A percentile compares a stretch with the other conserved stretches of the same genome.
Conservation (phyloP, 1,140 invertebrate species). For the Diachasmimorpha longicaudata region DNA sequence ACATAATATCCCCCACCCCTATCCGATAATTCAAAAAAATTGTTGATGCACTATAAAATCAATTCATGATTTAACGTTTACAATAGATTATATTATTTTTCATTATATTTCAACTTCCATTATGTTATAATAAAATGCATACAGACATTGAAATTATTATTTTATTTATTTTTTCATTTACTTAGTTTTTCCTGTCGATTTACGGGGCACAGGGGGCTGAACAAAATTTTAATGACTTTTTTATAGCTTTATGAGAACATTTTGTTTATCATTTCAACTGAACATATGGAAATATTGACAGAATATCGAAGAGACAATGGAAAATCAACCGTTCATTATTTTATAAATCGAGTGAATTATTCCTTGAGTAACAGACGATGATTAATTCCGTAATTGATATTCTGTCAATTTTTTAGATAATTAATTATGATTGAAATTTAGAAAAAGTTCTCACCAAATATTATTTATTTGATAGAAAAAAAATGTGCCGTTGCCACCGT, state of each 20-base stretch:
- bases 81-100: conserved; percentile 52
- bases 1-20: background rate
- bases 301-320: too few species aligned
- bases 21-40: background rate
- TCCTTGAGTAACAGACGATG: too few species aligned
- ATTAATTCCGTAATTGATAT: background rate
- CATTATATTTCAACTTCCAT: conserved; percentile 59
- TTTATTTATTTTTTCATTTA: conserved; percentile 38
- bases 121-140: conserved; percentile 58
- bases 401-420: conserved; percentile 1
- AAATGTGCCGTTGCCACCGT: conserved; percentile 30
- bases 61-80: conserved; percentile 43
- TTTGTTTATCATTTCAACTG: conserved; percentile 36
- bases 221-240: background rate
- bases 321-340: too few species aligned
- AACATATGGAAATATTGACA: background rate
- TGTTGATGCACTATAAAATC: conserved; percentile 19
- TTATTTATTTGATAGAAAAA: background rate
- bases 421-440: background rate
- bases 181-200: conserved; percentile 28
- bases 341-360: too few species aligned
- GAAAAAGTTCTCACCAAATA: background rate
- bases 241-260: background rate
- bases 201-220: background rate
- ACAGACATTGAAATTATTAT: conserved; percentile 51